phyloP scores from a whole-genome alignment of 1,140 invertebrate species.

The silkworm (Bombyx mori) region ASM3026992v2 NC_085110.1:11537501-11538000 shows the following conservation, averaged over 20 bases:
- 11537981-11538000: no score
- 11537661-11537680: slow-evolving; percentile 61
- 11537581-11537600: slow-evolving; percentile 65
- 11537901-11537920: background rate
- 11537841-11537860: background rate
- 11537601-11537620: slow-evolving; percentile 62
- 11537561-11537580: slow-evolving; percentile 56
- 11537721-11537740: slow-evolving; percentile 33
- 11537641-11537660: slow-evolving; percentile 67
- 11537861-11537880: background rate
- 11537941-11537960: no score
- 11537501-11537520: no score
- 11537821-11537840: no score
- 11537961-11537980: no score
- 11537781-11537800: no score
- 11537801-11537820: no score
- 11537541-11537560: slow-evolving; percentile 33
- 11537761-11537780: slow-evolving; percentile 23
- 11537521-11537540: slow-evolving; percentile 22
- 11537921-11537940: no score
- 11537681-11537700: slow-evolving; percentile 28
- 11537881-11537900: background rate
- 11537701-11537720: slow-evolving; percentile 44
- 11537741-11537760: slow-evolving; percentile 48
- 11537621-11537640: slow-evolving; percentile 71